These are phyloP conservation scores for Megalonaias nervosa DNA, from an alignment of 1,140 invertebrate species.

Conservation along the genomic window DNA sequence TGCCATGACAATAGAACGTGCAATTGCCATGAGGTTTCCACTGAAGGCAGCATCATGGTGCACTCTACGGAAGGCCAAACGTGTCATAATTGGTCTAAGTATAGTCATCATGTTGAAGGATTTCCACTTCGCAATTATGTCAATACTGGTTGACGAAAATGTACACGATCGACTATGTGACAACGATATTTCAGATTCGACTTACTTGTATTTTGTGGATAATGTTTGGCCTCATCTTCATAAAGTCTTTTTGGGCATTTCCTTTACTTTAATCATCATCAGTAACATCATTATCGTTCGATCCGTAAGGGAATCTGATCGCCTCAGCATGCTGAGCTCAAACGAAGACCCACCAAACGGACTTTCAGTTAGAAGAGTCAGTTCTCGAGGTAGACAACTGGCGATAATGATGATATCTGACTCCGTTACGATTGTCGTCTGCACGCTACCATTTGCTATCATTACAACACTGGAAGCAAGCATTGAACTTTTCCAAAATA, in stretches of 20 bases:
- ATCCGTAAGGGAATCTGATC: constrained; percentile 32
- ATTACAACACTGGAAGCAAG: constrained; percentile 31
- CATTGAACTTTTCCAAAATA: constrained; percentile 18
- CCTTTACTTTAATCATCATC: constrained; percentile 48
- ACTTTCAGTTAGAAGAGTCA: neutral
- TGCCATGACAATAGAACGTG: constrained; percentile 60
- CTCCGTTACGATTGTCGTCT: constrained; percentile 53
- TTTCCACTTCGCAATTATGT: constrained; percentile 47
- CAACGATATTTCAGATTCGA: constrained; percentile 24
- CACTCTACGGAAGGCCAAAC: constrained; percentile 47
- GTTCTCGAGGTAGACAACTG: constrained; percentile 43
- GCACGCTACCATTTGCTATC: constrained; percentile 55
- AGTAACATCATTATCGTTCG: constrained; percentile 63
- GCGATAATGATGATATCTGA: constrained; percentile 56
- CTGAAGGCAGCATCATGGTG: constrained; percentile 47
- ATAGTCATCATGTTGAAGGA: constrained; percentile 43
- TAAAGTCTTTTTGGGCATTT: constrained; percentile 48
- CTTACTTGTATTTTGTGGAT: constrained; percentile 35
- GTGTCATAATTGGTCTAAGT: constrained; percentile 32
- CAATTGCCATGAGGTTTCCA: constrained; percentile 54
- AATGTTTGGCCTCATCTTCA: constrained; percentile 56
- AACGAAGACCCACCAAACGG: neutral
- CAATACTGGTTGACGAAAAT: constrained; percentile 37
- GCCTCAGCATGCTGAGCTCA: neutral
- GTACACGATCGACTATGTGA: constrained; percentile 45